These are phyloP conservation scores for Elymnias hypermnestra DNA, from an alignment of 1,140 invertebrate genomes.

Conservation along the genomic window DNA sequence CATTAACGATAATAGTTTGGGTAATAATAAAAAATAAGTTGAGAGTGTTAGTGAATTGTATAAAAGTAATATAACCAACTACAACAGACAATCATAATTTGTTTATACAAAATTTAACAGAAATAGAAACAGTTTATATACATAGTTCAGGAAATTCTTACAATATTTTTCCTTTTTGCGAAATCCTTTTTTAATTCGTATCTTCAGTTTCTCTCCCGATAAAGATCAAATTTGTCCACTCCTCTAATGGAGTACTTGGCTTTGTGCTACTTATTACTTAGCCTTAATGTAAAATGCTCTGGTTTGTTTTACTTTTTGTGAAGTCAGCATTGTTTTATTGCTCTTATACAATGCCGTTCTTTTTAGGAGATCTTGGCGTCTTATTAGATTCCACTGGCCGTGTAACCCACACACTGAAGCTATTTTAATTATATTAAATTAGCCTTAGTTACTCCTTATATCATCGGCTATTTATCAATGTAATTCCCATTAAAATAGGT, in stretches of 20 bases:
- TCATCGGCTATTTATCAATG: too few relatives aligned
- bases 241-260: slow-evolving; percentile 9
- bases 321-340: not conserved
- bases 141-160: too few relatives aligned
- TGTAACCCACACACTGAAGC: too few relatives aligned
- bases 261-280: slow-evolving; percentile 12
- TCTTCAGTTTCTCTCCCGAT: slow-evolving; percentile 7
- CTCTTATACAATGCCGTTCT: not conserved
- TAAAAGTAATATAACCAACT: too few relatives aligned
- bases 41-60: too few relatives aligned
- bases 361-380: not conserved
- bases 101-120: not conserved
- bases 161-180: slow-evolving; percentile 2
- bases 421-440: too few relatives aligned
- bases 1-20: too few relatives aligned
- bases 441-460: too few relatives aligned
- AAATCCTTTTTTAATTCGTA: slow-evolving; percentile 15
- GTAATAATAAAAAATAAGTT: too few relatives aligned
- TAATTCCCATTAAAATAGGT: too few relatives aligned
- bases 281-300: slow-evolving; percentile 9
- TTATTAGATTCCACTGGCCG: not conserved
- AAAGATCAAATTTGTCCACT: slow-evolving; percentile 15
- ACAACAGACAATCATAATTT: too few relatives aligned
- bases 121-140: too few relatives aligned
- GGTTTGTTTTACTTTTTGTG: not conserved